Conservation (phyloP, 2,113 vertebrate genomes). For the Myiopsitta monachus region DNA sequence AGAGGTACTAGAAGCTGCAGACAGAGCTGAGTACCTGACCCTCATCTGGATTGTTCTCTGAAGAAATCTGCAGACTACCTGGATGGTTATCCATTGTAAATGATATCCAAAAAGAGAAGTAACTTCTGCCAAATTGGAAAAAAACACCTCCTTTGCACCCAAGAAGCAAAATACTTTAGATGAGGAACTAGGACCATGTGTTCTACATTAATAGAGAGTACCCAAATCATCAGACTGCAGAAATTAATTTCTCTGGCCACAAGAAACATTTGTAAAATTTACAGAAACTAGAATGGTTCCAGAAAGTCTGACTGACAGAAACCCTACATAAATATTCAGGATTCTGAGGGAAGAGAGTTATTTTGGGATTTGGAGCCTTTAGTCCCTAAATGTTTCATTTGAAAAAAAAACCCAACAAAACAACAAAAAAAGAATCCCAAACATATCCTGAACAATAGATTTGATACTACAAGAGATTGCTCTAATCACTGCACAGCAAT, state of each 20-base stretch:
- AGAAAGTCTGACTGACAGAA: background rate
- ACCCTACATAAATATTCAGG: background rate
- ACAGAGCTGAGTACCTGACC: background rate
- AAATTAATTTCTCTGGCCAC: background rate
- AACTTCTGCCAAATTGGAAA: background rate
- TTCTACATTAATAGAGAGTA: background rate
- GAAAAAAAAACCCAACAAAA: background rate
- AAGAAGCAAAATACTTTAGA: background rate
- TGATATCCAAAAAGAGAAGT: background rate
- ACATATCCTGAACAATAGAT: background rate
- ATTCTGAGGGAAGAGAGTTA: background rate
- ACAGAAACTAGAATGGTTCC: background rate
- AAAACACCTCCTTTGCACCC: background rate
- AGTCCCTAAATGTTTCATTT: background rate
- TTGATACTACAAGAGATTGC: background rate
- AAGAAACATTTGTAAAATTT: background rate
- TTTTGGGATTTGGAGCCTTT: background rate
- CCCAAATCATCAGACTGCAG: background rate
- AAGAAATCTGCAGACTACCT: background rate
- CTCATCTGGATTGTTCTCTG: background rate
- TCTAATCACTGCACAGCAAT: background rate
- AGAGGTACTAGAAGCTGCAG: background rate
- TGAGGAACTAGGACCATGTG: background rate
- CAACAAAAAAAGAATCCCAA: background rate
- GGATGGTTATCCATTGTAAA: background rate